A percentile compares a stretch with the other conserved stretches of the same genome.
Evolutionary conservation across 2,888 invertebrate species (phyloP).

Genomic region (Plebejus anna): DNA sequence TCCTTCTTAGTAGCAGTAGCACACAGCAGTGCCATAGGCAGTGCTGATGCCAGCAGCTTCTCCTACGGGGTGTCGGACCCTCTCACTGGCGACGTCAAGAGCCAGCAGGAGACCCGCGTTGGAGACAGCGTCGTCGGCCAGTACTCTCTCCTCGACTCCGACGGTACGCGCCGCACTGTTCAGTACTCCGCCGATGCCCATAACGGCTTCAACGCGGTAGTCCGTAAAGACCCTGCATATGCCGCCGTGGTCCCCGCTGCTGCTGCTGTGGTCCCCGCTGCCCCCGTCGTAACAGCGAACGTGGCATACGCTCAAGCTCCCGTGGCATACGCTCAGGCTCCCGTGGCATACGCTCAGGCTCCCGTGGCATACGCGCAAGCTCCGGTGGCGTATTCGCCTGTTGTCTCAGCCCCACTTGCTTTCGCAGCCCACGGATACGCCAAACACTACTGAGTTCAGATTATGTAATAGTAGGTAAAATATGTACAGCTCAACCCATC

Average conservation of each 20-base stretch:
- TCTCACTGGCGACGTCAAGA: constrained; percentile 71
- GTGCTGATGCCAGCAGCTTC: constrained; percentile 55
- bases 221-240: constrained; percentile 63
- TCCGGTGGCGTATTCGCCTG: background rate
- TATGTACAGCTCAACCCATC: constrained; percentile 25
- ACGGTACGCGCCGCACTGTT: constrained; percentile 47
- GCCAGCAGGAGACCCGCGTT: constrained; percentile 64
- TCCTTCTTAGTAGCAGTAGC: constrained; percentile 48
- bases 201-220: constrained; percentile 74
- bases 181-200: constrained; percentile 72
- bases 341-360: constrained; percentile 12
- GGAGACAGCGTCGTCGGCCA: constrained; percentile 72
- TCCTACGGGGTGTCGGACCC: constrained; percentile 71
- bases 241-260: constrained; percentile 37
- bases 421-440: background rate
- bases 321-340: background rate
- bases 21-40: constrained; percentile 31
- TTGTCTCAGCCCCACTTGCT: background rate
- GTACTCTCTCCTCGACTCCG: constrained; percentile 54
- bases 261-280: background rate
- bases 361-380: background rate
- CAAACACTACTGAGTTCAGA: background rate
- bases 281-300: constrained; percentile 10
- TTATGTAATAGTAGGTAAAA: background rate
- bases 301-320: constrained; percentile 12